Conservation (phyloP, 2,888 invertebrate genomes). For the Formica aserva region DNA sequence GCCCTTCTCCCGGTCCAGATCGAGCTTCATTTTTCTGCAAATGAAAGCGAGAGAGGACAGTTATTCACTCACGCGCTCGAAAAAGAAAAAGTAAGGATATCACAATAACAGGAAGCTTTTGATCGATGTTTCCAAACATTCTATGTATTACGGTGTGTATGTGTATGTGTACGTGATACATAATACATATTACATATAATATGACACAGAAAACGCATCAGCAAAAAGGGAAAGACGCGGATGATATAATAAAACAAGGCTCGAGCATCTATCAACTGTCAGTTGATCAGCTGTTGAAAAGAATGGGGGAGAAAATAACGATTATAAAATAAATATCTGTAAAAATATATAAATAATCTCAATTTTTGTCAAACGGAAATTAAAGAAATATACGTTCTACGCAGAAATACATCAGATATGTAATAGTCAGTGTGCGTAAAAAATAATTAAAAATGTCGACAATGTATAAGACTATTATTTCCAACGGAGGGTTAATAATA, state of each 20-base stretch:
- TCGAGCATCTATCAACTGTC: slow-evolving; percentile 10
- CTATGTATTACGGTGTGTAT: too few relatives aligned
- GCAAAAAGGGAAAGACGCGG: too few relatives aligned
- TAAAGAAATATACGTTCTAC: too few relatives aligned
- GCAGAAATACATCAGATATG: background rate
- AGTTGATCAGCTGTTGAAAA: background rate
- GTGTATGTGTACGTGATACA: background rate
- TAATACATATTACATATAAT: background rate
- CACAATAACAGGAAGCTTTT: background rate
- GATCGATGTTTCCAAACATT: background rate
- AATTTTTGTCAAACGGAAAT: too few relatives aligned
- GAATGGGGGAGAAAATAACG: slow-evolving; percentile 5
- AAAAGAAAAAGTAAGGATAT: background rate
- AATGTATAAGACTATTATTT: slow-evolving; percentile 10
- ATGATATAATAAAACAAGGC: background rate
- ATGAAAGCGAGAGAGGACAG: slow-evolving; percentile 2
- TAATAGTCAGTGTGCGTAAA: background rate
- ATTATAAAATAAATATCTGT: slow-evolving; percentile 13
- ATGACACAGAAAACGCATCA: slow-evolving; percentile 3
- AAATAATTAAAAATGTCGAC: slow-evolving; percentile 17
- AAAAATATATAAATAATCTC: background rate
- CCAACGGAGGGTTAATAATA: slow-evolving; percentile 28
- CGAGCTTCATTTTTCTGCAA: slow-evolving; percentile 87
- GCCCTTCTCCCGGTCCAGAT: slow-evolving; percentile 89
- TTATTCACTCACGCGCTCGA: background rate